Evolutionary conservation across 2,113 vertebrate species (phyloP).

Genomic region (Genyomyrus donnyi): DNA sequence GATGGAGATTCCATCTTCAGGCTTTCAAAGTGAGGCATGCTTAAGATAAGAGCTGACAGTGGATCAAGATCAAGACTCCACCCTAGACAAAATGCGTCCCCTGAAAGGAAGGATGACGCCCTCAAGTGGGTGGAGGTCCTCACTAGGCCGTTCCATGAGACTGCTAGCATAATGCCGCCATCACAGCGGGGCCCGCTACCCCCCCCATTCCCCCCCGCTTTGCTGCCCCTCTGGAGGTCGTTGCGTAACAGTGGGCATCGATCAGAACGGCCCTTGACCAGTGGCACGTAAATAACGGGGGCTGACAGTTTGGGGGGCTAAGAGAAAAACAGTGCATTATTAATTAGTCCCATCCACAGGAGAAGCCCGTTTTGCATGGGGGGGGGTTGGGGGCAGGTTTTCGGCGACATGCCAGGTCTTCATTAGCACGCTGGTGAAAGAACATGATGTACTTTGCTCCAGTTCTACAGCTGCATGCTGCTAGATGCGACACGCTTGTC

Average conservation of each 20-base stretch:
- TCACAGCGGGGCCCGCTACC: conserved; percentile 13
- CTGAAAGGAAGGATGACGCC: not conserved
- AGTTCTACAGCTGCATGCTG: not conserved
- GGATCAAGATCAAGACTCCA: not conserved
- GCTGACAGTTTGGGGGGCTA: conserved; percentile 23
- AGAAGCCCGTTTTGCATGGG: not conserved
- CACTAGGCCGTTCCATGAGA: not conserved
- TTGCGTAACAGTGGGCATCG: conserved; percentile 27
- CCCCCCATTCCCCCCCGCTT: not conserved
- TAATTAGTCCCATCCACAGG: conserved; percentile 24
- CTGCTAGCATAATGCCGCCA: not conserved
- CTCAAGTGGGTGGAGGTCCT: not conserved
- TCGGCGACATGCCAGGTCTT: not conserved
- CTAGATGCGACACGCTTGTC: not conserved
- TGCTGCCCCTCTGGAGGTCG: conserved; percentile 20
- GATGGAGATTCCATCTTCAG: not conserved
- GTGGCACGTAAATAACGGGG: conserved; percentile 21
- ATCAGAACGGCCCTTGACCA: conserved; percentile 16
- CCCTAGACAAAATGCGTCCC: not conserved
- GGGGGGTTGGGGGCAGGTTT: not conserved
- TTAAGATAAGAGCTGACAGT: not conserved
- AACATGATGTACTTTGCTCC: conserved; percentile 3
- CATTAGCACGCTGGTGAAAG: not conserved
- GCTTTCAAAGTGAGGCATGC: not conserved
- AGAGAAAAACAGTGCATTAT: conserved; percentile 31